Evolutionary conservation across 1,140 invertebrate genomes (phyloP).

Genomic region (Physella acuta): DNA sequence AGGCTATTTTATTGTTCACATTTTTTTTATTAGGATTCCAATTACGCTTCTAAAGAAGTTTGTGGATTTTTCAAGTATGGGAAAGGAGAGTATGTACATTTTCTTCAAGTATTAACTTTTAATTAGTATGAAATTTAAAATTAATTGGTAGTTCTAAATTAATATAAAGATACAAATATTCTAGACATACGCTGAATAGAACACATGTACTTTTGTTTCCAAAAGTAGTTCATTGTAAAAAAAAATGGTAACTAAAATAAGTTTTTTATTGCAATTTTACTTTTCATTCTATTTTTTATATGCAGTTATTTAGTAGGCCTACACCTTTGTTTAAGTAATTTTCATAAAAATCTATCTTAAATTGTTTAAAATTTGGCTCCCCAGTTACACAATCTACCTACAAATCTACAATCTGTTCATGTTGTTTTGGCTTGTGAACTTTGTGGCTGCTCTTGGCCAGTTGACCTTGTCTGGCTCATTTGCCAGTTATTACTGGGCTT

Average conservation of each 20-base stretch:
- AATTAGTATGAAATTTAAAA: too few species aligned
- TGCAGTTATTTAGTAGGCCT: too few species aligned
- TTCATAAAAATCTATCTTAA: neutral
- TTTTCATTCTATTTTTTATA: neutral
- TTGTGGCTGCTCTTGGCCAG: constrained; percentile 83
- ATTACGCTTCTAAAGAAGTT: constrained; percentile 15
- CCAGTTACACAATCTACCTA: constrained; percentile 55
- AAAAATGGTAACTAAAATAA: too few species aligned
- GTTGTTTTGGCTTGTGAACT: constrained; percentile 87
- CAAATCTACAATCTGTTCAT: constrained; percentile 82
- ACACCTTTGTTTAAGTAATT: too few species aligned
- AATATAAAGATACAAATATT: too few species aligned
- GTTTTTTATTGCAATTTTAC: too few species aligned
- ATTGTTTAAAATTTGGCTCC: neutral
- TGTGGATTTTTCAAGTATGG: constrained; percentile 36
- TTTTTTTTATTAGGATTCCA: neutral
- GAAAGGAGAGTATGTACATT: constrained; percentile 38
- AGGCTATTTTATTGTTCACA: too few species aligned
- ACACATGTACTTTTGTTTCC: too few species aligned
- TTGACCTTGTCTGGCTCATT: constrained; percentile 83
- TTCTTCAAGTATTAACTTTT: too few species aligned
- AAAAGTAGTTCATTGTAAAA: too few species aligned
- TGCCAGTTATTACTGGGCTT: constrained; percentile 93
- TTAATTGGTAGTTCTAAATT: too few species aligned
- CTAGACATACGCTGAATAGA: too few species aligned